Evolutionary conservation across 1,140 invertebrate genomes (phyloP).

Genomic region (Charaxes varanes): DNA sequence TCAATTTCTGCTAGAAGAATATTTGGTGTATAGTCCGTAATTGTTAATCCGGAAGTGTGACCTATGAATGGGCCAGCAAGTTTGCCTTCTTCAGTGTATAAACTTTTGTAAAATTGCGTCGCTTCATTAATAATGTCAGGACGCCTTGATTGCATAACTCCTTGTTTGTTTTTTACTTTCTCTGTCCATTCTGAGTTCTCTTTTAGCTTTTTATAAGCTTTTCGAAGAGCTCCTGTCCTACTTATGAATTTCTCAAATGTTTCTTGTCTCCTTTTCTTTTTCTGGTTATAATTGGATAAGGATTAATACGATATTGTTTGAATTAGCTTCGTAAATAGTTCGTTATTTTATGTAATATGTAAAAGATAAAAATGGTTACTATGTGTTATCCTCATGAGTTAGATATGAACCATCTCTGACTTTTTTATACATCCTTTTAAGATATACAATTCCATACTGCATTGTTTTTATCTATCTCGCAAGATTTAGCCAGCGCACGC

Average conservation of each 20-base stretch:
- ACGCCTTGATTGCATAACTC: constrained; percentile 2
- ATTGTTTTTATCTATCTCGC: no score
- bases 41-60: neutral
- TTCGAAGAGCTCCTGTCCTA: constrained; percentile 12
- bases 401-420: no score
- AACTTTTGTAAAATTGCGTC: constrained; percentile 16
- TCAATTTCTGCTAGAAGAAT: constrained; percentile 15
- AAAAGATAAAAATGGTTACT: no score
- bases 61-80: neutral
- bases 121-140: constrained; percentile 23
- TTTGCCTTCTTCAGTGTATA: constrained; percentile 6
- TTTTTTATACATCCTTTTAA: no score
- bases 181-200: constrained; percentile 15
- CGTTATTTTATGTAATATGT: no score
- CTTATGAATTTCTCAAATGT: constrained; percentile 14
- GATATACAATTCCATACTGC: no score
- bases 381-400: no score
- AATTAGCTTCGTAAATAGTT: no score
- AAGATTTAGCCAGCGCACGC: no score
- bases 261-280: constrained; percentile 9
- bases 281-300: no score
- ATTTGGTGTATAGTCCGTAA: neutral
- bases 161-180: constrained; percentile 9
- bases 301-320: no score
- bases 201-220: constrained; percentile 18